Evolutionary conservation across 1,140 invertebrate species (phyloP).

Genomic region (Drosophila kikkawai): DNA sequence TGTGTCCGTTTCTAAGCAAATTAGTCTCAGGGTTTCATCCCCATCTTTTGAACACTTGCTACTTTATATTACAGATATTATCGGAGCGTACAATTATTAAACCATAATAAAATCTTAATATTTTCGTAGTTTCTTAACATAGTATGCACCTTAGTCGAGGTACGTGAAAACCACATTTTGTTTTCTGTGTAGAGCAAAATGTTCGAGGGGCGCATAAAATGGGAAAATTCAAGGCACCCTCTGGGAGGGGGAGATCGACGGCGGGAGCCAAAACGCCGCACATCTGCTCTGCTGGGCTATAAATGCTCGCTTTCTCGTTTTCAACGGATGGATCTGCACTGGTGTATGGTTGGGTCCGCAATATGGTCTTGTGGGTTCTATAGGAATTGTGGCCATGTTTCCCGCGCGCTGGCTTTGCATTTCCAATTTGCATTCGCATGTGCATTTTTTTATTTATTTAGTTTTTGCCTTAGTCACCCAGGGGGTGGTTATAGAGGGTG

Average conservation of each 20-base stretch:
- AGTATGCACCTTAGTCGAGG: too few relatives aligned
- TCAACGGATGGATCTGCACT: constrained; percentile 8
- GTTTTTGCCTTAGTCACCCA: background rate
- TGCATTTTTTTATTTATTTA: constrained; percentile 5
- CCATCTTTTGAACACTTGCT: too few relatives aligned
- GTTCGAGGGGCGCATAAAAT: constrained; percentile 49
- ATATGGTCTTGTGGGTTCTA: constrained; percentile 32
- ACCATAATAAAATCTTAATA: too few relatives aligned
- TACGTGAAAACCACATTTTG: too few relatives aligned
- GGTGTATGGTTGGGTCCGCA: constrained; percentile 13
- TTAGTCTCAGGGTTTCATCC: too few relatives aligned
- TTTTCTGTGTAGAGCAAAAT: constrained; percentile 9
- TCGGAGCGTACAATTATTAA: too few relatives aligned
- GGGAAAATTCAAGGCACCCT: constrained; percentile 53
- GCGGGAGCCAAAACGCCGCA: constrained; percentile 51
- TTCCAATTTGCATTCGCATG: constrained; percentile 54
- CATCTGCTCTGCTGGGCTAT: constrained; percentile 53
- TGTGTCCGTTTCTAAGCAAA: too few relatives aligned
- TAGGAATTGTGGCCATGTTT: constrained; percentile 47
- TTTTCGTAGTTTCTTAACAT: too few relatives aligned
- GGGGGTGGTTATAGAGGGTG: background rate
- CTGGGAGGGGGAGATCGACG: constrained; percentile 26
- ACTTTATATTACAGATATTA: too few relatives aligned
- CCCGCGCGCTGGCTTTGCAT: constrained; percentile 47
- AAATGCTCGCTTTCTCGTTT: constrained; percentile 24